Evolutionary conservation across 2,113 vertebrate genomes (phyloP).

Genomic region (Tragelaphus scriptus): DNA sequence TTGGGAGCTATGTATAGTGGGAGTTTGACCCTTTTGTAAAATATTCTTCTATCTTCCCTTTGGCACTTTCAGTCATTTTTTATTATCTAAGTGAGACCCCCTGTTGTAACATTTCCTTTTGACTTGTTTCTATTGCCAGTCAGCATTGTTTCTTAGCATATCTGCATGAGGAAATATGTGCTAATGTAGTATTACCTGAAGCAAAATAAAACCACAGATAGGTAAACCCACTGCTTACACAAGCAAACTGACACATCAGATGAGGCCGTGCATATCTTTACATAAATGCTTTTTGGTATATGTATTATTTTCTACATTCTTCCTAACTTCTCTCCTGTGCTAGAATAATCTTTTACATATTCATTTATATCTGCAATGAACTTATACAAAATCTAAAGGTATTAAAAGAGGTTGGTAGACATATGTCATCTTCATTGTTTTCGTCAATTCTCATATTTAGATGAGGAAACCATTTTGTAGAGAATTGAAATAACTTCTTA

Average conservation of each 20-base stretch:
- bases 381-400: not conserved
- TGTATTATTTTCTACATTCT: not conserved
- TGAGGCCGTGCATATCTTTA: not conserved
- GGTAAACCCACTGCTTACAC: not conserved
- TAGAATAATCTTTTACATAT: not conserved
- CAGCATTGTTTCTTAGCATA: not conserved
- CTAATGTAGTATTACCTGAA: not conserved
- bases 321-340: not conserved
- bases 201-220: not conserved
- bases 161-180: not conserved
- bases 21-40: not conserved
- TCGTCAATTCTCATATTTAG: not conserved
- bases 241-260: not conserved
- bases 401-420: not conserved
- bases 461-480: not conserved
- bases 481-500: not conserved
- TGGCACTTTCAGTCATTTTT: not conserved
- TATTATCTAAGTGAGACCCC: not conserved
- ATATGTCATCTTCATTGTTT: no score
- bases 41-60: not conserved
- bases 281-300: not conserved
- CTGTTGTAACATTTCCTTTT: not conserved
- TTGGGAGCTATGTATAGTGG: not conserved
- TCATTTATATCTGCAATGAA: not conserved
- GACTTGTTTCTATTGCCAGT: not conserved